Conservation (phyloP, 1,140 invertebrate species). For the Diachasmimorpha longicaudata region DNA sequence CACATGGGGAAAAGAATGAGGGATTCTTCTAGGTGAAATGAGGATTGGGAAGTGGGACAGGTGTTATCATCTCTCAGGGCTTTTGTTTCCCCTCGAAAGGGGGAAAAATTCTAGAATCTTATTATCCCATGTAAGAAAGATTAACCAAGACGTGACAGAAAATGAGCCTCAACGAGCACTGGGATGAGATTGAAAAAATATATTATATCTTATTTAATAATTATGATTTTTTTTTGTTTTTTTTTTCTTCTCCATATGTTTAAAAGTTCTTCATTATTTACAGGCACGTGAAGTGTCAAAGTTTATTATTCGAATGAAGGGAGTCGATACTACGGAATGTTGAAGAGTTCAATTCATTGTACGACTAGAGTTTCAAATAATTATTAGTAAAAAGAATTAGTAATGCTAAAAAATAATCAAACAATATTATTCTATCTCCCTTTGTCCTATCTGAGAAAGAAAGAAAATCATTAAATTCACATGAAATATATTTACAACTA, state of each 20-base stretch:
- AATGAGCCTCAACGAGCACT: constrained; percentile 5
- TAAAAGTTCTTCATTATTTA: background rate
- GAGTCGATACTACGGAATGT: constrained; percentile 1
- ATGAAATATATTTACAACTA: constrained; percentile 11
- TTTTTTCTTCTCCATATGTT: background rate
- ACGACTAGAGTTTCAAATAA: background rate
- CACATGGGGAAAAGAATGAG: constrained; percentile 4
- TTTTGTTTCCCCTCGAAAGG: background rate
- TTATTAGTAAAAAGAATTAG: background rate
- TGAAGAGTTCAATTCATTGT: background rate
- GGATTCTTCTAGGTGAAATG: background rate
- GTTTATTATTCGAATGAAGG: background rate
- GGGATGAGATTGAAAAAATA: constrained; percentile 16
- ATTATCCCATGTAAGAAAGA: background rate
- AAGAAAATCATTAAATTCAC: background rate
- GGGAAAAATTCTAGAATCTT: background rate
- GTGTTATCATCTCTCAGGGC: background rate
- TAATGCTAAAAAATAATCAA: background rate
- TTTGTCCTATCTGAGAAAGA: background rate
- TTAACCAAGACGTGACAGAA: background rate
- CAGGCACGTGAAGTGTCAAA: constrained; percentile 7
- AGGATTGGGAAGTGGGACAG: background rate
- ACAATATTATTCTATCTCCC: background rate
- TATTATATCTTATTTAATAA: constrained; percentile 13
- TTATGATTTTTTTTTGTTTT: constrained; percentile 5